Evolutionary conservation across 2,888 invertebrate species (phyloP), one percentile per base, ranked within the genome.

Genomic region (Caenorhabditis sinica): DNA sequence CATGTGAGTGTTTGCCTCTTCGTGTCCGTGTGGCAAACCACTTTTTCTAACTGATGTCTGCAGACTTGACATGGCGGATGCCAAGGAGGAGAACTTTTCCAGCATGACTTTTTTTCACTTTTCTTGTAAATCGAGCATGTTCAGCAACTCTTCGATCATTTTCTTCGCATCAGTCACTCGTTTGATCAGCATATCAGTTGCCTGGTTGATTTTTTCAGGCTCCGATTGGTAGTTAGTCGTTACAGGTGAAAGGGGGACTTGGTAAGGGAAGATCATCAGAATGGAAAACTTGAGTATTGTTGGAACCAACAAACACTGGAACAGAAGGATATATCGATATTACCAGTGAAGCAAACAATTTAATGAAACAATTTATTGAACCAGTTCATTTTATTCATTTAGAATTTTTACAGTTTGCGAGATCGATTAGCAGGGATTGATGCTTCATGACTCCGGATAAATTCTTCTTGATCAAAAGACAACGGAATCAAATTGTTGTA

Each of bases 51-150:
- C 71, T 9, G 87, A 75, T 17, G 82, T 61, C 72, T 91, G 89
- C 3, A 91, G 43, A n/a, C 85, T 82, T 0, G 90, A 85, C 86
- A 91, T 88, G 9, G 80, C 86, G 0, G 88, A 77, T 6, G 90
- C 87, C 8, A 91, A 65, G 3, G 90, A 77, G 9, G 90, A 88
- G 71, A 89, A 90, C 79, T 91, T 89, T 66, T 90, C 87, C 6
- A 91, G 86, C 86, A 91, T 88, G 11, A 89, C 90, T 6, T 89
- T 89, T 89, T 88, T 88, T 2, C 87, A 88, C 53, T 88, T 89
- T 20, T 87, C 88, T 69, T 89, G 87, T 11, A 86, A 63, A 58
- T 89, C 88, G 11, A 89, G 84, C 86, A 89, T 83, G 11, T 68
- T 82, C 11, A 89, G 51, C 40, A 89, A 61, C 53, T 88, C 88